Evolutionary conservation across 2,797 vertebrate genomes (phyloP).

Genomic region (Salmo trutta): DNA sequence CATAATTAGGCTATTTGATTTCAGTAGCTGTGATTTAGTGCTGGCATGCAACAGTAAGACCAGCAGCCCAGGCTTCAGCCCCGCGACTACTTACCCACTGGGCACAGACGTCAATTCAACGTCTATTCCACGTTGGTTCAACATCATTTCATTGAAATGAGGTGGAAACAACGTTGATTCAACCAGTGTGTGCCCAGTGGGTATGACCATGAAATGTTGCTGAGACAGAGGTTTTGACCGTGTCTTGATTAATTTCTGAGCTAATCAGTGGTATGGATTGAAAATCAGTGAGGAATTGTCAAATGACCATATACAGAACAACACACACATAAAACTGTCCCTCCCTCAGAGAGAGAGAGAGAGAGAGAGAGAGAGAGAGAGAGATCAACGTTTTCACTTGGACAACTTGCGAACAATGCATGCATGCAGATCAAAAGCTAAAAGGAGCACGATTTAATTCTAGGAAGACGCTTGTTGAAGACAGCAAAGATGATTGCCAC

Average conservation of each 20-base stretch:
- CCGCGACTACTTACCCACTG: too few relatives aligned
- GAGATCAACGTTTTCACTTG: constrained; percentile 23
- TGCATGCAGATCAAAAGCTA: constrained; percentile 59
- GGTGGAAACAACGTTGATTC: too few relatives aligned
- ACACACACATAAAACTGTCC: background rate
- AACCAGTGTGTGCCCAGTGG: too few relatives aligned
- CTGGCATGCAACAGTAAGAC: background rate
- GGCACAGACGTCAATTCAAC: too few relatives aligned
- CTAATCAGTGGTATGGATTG: constrained; percentile 55
- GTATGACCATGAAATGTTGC: background rate
- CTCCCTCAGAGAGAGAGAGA: background rate
- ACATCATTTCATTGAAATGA: too few relatives aligned
- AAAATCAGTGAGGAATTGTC: constrained; percentile 20
- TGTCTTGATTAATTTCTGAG: constrained; percentile 56
- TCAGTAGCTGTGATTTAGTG: background rate
- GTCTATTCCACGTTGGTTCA: too few relatives aligned
- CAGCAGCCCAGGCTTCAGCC: too few relatives aligned
- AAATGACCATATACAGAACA: constrained; percentile 4
- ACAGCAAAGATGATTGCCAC: constrained; percentile 79
- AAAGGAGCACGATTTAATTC: constrained; percentile 38
- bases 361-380: constrained; percentile 6
- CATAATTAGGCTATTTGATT: background rate
- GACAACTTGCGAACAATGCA: constrained; percentile 60
- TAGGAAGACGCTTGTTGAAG: constrained; percentile 43
- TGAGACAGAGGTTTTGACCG: constrained; percentile 19